These are phyloP conservation scores for Drosophila tanythrix DNA, from an alignment of 2,888 invertebrate species.

Conservation along the genomic window DNA sequence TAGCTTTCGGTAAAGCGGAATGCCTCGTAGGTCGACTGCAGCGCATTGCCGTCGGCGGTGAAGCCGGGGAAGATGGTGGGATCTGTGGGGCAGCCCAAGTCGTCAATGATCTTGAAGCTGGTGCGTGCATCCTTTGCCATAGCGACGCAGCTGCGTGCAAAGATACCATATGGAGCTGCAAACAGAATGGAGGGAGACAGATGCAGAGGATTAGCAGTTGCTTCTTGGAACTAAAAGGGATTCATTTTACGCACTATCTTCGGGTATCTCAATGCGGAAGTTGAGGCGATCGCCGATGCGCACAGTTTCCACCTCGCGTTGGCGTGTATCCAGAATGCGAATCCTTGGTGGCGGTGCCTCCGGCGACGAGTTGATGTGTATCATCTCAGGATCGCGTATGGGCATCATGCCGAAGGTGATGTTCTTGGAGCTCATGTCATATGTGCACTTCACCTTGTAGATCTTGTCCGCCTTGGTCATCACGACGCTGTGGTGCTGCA, in stretches of 20 bases:
- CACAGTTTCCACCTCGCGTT: conserved; percentile 96
- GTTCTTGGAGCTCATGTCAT: conserved; percentile 98
- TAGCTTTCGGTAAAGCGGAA: conserved; percentile 98
- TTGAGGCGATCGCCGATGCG: conserved; percentile 97
- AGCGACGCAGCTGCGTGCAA: conserved; percentile 97
- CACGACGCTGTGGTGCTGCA: conserved; percentile 97
- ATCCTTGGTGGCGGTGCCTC: conserved; percentile 97
- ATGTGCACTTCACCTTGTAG: conserved; percentile 97
- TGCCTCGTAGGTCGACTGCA: conserved; percentile 96
- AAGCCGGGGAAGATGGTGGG: conserved; percentile 97
- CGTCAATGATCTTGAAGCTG: conserved; percentile 97
- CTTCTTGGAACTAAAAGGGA: not conserved
- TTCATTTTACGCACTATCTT: conserved; percentile 91
- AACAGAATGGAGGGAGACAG: conserved; percentile 59
- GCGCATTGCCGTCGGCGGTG: conserved; percentile 94
- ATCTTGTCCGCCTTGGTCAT: conserved; percentile 99
- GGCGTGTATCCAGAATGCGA: conserved; percentile 93
- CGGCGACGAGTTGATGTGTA: conserved; percentile 97
- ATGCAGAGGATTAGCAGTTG: not conserved
- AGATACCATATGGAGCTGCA: conserved; percentile 97
- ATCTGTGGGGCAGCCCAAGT: conserved; percentile 97
- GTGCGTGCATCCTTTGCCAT: conserved; percentile 98
- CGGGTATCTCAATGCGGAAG: conserved; percentile 97
- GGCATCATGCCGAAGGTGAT: conserved; percentile 99
- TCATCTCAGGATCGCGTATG: conserved; percentile 97